Conservation (phyloP, 2,888 invertebrate species). For the Melinaea marsaeus region DNA sequence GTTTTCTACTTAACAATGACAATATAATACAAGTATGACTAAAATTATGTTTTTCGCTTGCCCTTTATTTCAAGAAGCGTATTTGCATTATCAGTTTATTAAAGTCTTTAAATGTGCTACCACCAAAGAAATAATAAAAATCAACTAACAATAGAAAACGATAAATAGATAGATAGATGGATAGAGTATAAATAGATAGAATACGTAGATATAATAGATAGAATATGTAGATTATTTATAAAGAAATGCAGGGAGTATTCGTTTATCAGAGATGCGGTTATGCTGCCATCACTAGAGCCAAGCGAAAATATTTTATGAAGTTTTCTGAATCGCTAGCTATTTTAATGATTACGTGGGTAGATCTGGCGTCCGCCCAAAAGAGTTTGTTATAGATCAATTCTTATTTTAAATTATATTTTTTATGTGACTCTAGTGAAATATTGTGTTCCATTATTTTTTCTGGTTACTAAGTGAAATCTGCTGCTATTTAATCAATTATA, state of each 20-base stretch:
- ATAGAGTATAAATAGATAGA: no score
- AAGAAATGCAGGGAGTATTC: background rate
- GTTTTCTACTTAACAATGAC: background rate
- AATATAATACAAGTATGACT: background rate
- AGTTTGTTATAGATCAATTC: conserved; percentile 18
- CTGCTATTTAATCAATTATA: no score
- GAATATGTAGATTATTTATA: background rate
- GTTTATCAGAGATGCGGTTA: background rate
- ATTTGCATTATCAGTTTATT: no score
- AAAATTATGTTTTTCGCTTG: no score
- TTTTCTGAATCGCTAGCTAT: conserved; percentile 19
- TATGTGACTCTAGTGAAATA: background rate
- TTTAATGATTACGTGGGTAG: conserved; percentile 21
- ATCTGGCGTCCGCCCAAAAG: conserved; percentile 23
- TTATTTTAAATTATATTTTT: conserved; percentile 26
- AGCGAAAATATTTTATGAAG: conserved; percentile 1
- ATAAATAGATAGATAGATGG: no score
- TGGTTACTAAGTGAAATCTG: background rate
- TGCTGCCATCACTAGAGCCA: background rate
- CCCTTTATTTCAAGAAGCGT: no score
- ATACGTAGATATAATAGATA: background rate
- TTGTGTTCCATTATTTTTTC: background rate
- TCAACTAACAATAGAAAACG: no score
- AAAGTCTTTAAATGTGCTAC: no score
- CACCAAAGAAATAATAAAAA: no score